These are phyloP conservation scores for Rhynchophorus ferrugineus DNA, from an alignment of 1,140 invertebrate genomes.

Conservation along the genomic window DNA sequence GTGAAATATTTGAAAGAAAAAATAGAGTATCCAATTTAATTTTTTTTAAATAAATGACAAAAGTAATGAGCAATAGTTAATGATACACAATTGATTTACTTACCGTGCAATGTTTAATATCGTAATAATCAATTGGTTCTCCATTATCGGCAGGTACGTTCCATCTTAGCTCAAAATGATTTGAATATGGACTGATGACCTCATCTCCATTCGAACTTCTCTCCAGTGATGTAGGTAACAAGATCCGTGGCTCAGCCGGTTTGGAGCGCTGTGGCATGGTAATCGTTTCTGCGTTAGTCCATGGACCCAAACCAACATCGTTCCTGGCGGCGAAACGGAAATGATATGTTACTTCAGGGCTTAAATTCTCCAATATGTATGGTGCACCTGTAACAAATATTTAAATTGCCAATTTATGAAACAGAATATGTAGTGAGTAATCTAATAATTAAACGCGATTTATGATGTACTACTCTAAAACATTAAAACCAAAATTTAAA, in stretches of 20 bases:
- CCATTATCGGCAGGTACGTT: conserved; percentile 78
- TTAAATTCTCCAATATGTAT: conserved; percentile 73
- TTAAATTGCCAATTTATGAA: background rate
- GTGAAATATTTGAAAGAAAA: too few relatives aligned
- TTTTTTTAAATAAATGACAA: too few relatives aligned
- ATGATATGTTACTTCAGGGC: conserved; percentile 69
- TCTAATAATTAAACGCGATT: too few relatives aligned
- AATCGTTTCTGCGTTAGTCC: conserved; percentile 42
- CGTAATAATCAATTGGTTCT: conserved; percentile 75
- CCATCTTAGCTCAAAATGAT: conserved; percentile 76
- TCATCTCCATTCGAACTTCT: conserved; percentile 26
- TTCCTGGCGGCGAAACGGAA: conserved; percentile 81
- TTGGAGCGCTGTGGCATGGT: conserved; percentile 48
- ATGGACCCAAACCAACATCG: conserved; percentile 71
- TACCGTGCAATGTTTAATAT: conserved; percentile 73
- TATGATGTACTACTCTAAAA: too few relatives aligned
- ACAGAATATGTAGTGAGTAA: background rate
- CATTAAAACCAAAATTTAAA: too few relatives aligned
- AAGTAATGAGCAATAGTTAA: too few relatives aligned
- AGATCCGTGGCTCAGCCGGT: conserved; percentile 52
- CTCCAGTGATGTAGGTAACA: conserved; percentile 32
- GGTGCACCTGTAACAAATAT: conserved; percentile 45
- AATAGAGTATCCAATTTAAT: too few relatives aligned
- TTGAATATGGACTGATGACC: conserved; percentile 53
- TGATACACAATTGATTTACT: too few relatives aligned